Evolutionary conservation across 2,888 invertebrate species (phyloP).

Genomic region (Phaedon cochleariae): DNA sequence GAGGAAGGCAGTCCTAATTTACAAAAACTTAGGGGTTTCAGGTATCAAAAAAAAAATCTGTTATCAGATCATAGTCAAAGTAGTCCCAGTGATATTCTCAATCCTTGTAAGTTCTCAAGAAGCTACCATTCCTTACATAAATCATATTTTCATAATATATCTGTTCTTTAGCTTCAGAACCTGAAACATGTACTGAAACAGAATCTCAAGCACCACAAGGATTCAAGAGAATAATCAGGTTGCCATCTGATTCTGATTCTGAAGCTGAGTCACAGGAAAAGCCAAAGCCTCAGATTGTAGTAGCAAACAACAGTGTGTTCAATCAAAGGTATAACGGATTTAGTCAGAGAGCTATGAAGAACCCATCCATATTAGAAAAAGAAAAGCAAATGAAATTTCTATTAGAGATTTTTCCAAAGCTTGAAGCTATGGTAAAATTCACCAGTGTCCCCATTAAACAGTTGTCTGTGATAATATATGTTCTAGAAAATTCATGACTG

Average conservation of each 20-base stretch:
- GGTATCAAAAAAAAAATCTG: constrained; percentile 71
- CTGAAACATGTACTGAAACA: constrained; percentile 15
- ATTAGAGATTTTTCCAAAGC: constrained; percentile 70
- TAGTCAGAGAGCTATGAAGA: constrained; percentile 42
- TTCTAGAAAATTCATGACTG: constrained; percentile 66
- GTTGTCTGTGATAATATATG: constrained; percentile 10
- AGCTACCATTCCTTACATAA: constrained; percentile 8
- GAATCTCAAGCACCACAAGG: constrained; percentile 17
- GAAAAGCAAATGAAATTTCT: constrained; percentile 71
- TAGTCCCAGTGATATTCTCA: constrained; percentile 41
- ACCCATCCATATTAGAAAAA: constrained; percentile 60
- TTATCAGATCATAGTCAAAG: constrained; percentile 58
- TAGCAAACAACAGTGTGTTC: constrained; percentile 34
- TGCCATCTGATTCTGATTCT: constrained; percentile 66
- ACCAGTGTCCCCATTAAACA: background rate
- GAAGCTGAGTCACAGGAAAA: constrained; percentile 21
- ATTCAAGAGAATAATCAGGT: constrained; percentile 38
- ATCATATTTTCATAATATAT: constrained; percentile 20
- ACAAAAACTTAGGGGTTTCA: constrained; percentile 73
- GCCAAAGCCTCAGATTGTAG: constrained; percentile 16
- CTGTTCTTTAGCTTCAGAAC: constrained; percentile 39
- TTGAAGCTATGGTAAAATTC: constrained; percentile 66
- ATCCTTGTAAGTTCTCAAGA: constrained; percentile 48
- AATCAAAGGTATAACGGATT: constrained; percentile 40
- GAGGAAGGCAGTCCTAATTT: constrained; percentile 67